Base-by-base conservation (phyloP, 2,888 invertebrate genomes). In the Drosophila anceps region DNA sequence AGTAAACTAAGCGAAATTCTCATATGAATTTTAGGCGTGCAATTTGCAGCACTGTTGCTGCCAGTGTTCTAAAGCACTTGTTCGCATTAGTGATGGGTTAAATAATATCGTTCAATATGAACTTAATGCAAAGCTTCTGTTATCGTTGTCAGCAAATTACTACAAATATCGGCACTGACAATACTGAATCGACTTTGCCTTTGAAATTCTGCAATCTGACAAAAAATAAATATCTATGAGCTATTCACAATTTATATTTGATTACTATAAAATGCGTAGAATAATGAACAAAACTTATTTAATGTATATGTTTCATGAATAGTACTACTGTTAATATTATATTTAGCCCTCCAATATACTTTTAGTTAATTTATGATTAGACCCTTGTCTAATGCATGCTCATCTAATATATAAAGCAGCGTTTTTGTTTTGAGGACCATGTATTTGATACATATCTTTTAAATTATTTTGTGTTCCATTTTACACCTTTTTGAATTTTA, bases 361-460 rank as follows among this genome's bases (percentile, higher is more conserved):
- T 6, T 2, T 20, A 6, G 2, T 43, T 20, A 41, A 12, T 39
- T 41, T n/a, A 20, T 44, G 27, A 27, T 46, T 27, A 10, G 24
- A 24, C 24, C 24, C 24, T 2, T 24, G n/a, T n/a, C n/a, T n/a
- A n/a, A n/a, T 24, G 0, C 4, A 8, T 20, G 15, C 20, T 13
- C 10, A 37, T 46, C 29, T 15, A 59, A 10, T 18, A 20, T 31
- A 62, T n/a, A 64, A 31, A n/a, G 63, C n/a, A 6, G n/a, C 8
- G 9, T 33, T 51, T 13, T 57, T 59, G 20, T 73, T 37, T 51
- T 62, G 43, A 44, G 12, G 51, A 69, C 70, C 48, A 79, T 88
- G 81, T 88, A 84, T 84, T 84, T 84, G 63, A 86, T 84, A 84
- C 84, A 85, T 64, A 71, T 71, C 48, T 54, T 69, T 60, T 39